Percentiles rank a stretch among this genome's conserved stretches.
Evolutionary conservation across 2,888 invertebrate species (phyloP).

Genomic region (Chrysodeixis includens): DNA sequence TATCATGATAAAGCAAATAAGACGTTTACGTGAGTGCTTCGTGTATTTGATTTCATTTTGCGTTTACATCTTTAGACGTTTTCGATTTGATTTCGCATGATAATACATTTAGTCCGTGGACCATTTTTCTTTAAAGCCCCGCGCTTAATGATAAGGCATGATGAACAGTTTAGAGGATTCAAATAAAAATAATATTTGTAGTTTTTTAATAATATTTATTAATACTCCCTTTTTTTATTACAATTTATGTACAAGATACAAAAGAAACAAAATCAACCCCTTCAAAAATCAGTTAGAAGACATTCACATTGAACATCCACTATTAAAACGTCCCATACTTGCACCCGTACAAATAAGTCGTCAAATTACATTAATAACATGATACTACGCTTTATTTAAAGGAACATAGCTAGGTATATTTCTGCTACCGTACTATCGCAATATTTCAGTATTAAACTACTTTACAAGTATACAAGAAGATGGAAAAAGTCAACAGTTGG

Average conservation of each 20-base stretch:
- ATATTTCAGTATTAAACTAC: conserved; percentile 76
- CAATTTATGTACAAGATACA: conserved; percentile 87
- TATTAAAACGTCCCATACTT: conserved; percentile 46
- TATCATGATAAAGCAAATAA: conserved; percentile 62
- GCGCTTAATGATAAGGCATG: not conserved
- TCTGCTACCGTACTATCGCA: conserved; percentile 78
- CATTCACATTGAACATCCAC: conserved; percentile 32
- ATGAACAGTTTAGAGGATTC: not conserved
- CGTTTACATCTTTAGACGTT: conserved; percentile 41
- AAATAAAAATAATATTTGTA: conserved; percentile 48
- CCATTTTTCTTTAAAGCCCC: not conserved
- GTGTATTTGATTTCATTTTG: conserved; percentile 58
- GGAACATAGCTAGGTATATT: conserved; percentile 84
- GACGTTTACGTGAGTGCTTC: conserved; percentile 53
- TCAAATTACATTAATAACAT: conserved; percentile 77
- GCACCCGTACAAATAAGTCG: conserved; percentile 71
- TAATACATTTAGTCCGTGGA: not conserved
- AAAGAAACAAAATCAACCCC: conserved; percentile 63
- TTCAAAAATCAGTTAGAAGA: conserved; percentile 52
- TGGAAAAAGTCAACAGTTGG: conserved; percentile 73
- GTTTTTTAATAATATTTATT: conserved; percentile 82
- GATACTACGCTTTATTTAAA: conserved; percentile 75
- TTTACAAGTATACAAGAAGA: conserved; percentile 83
- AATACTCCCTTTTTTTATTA: conserved; percentile 80
- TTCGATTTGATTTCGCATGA: conserved; percentile 15